Evolutionary conservation across 2,888 invertebrate genomes (phyloP).

Genomic region (Cheilosia vulpina): DNA sequence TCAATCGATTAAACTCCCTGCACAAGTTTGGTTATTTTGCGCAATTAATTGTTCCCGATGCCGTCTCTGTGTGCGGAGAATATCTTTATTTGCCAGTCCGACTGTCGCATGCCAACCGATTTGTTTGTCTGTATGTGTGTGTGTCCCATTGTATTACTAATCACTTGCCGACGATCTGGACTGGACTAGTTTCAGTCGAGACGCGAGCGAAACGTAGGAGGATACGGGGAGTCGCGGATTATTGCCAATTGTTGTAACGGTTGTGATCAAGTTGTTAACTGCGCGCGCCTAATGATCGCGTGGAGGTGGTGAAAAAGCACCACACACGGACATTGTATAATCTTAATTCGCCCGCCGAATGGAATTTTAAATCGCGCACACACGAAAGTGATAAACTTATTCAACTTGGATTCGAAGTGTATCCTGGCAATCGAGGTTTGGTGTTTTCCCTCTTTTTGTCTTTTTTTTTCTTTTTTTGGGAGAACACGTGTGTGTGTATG

Average conservation of each 20-base stretch:
- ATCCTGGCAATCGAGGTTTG: conserved; percentile 5
- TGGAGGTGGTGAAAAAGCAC: conserved; percentile 68
- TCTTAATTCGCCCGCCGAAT: conserved; percentile 57
- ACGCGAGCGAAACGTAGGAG: conserved; percentile 28
- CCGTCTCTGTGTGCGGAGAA: conserved; percentile 19
- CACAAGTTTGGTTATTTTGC: conserved; percentile 66
- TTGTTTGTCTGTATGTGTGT: conserved; percentile 21
- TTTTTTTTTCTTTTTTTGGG: no score
- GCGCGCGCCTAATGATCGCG: conserved; percentile 48
- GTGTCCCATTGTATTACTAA: conserved; percentile 67
- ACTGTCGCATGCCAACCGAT: conserved; percentile 32
- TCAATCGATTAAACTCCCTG: conserved; percentile 49
- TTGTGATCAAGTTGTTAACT: conserved; percentile 72
- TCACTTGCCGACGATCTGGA: conserved; percentile 63
- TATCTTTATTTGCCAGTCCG: conserved; percentile 60
- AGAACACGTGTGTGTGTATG: conserved; percentile 3
- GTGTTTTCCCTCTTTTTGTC: not conserved
- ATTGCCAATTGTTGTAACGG: conserved; percentile 68
- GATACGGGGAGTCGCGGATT: conserved; percentile 27
- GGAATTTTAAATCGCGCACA: conserved; percentile 55
- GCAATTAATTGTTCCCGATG: conserved; percentile 65
- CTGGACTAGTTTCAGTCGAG: conserved; percentile 34
- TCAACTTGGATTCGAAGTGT: not conserved
- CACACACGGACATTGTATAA: conserved; percentile 23
- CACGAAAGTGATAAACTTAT: conserved; percentile 15